These are phyloP conservation scores for Epirrita christyi DNA, from an alignment of 2,888 invertebrate genomes.

Conservation along the genomic window DNA sequence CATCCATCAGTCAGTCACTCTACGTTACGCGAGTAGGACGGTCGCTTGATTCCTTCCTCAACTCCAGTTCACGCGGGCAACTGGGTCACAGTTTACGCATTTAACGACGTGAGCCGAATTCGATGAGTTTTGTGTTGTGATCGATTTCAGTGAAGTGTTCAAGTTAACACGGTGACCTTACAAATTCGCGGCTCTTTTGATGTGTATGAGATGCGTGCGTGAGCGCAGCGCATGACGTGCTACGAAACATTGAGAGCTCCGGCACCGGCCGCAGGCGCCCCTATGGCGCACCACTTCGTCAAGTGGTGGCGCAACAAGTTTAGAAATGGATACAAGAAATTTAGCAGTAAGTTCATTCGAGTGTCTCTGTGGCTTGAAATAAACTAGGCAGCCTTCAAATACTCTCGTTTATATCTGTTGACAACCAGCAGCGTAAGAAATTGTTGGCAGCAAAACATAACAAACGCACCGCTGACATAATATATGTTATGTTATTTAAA, in stretches of 20 bases:
- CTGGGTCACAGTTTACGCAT: slow-evolving; percentile 75
- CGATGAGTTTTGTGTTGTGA: slow-evolving; percentile 65
- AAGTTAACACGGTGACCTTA: slow-evolving; percentile 60
- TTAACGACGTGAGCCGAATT: slow-evolving; percentile 56
- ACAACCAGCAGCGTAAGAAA: slow-evolving; percentile 30
- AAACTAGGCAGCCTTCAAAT: slow-evolving; percentile 37
- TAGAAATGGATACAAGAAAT: slow-evolving; percentile 90
- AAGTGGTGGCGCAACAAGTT: slow-evolving; percentile 91
- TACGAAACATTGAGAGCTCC: slow-evolving; percentile 84
- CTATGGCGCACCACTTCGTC: slow-evolving; percentile 90
- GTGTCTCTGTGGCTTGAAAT: slow-evolving; percentile 29
- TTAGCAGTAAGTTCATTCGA: slow-evolving; percentile 85
- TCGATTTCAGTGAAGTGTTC: slow-evolving; percentile 68
- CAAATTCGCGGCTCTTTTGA: slow-evolving; percentile 78
- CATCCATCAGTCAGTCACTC: slow-evolving; percentile 79
- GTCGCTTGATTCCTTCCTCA: slow-evolving; percentile 54
- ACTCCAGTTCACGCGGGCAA: slow-evolving; percentile 75
- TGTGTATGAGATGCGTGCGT: slow-evolving; percentile 83
- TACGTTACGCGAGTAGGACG: slow-evolving; percentile 64
- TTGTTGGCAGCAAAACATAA: slow-evolving; percentile 39
- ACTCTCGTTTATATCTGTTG: slow-evolving; percentile 27
- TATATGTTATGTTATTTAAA: too few relatives aligned
- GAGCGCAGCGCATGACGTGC: slow-evolving; percentile 86
- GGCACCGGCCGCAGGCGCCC: slow-evolving; percentile 84
- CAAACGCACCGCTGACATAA: slow-evolving; percentile 31